Conservation (phyloP, 1,140 invertebrate species). For the Chironomus tepperi region DNA sequence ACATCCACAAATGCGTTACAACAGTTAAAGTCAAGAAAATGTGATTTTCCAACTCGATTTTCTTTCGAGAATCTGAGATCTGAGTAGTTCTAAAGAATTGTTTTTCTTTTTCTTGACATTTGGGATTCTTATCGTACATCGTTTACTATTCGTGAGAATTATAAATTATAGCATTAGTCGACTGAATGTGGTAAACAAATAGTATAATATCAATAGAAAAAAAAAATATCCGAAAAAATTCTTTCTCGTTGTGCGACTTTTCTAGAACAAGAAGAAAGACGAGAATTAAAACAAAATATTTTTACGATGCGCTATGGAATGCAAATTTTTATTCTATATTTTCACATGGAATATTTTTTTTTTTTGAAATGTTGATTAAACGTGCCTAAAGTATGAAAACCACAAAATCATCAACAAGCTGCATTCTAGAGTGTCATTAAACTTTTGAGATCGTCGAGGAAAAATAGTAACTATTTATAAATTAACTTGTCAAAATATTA, state of each 20-base stretch:
- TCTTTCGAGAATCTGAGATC: too few relatives aligned
- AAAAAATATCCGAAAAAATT: not conserved
- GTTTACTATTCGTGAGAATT: not conserved
- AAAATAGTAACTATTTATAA: too few relatives aligned
- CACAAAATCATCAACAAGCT: too few relatives aligned
- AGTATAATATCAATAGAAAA: too few relatives aligned
- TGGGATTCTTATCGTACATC: not conserved
- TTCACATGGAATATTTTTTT: conserved; percentile 1
- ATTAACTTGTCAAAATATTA: too few relatives aligned
- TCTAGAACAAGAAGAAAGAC: not conserved
- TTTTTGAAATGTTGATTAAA: not conserved
- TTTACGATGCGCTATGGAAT: not conserved
- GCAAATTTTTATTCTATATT: not conserved
- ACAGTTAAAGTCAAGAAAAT: too few relatives aligned
- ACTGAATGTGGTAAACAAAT: not conserved
- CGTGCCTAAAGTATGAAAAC: too few relatives aligned
- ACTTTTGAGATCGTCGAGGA: too few relatives aligned
- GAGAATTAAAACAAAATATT: not conserved
- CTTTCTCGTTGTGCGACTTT: not conserved
- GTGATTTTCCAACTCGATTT: too few relatives aligned
- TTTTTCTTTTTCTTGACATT: not conserved
- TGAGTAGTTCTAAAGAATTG: too few relatives aligned
- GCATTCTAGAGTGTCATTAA: too few relatives aligned
- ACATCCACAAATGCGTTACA: too few relatives aligned
- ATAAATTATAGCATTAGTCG: not conserved